Conservation (phyloP, 2,113 vertebrate genomes). For the Thinocorus orbignyianus region DNA sequence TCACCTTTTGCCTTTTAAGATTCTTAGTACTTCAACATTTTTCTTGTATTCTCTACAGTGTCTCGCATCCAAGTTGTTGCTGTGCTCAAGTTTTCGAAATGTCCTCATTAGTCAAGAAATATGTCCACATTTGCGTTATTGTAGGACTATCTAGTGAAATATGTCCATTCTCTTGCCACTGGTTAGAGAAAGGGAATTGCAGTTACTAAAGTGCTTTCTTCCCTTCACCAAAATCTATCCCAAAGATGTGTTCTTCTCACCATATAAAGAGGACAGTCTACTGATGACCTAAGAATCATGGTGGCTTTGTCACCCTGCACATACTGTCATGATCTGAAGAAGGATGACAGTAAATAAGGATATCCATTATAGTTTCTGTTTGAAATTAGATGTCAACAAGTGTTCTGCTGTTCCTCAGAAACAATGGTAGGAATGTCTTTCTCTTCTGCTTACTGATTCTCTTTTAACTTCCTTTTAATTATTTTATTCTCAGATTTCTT, state of each 20-base stretch:
- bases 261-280: neutral
- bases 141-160: neutral
- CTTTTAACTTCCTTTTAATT: neutral
- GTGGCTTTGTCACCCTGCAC: neutral
- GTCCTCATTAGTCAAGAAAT: neutral
- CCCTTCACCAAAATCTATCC: neutral
- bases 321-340: neutral
- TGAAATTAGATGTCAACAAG: slow-evolving; percentile 7
- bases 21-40: neutral
- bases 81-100: neutral
- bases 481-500: neutral
- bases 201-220: neutral
- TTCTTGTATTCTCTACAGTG: neutral
- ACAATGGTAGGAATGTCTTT: neutral
- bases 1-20: neutral
- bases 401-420: neutral
- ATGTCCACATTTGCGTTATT: neutral
- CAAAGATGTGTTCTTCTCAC: neutral
- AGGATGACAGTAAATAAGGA: neutral
- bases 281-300: neutral
- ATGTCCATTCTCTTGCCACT: neutral
- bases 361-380: neutral
- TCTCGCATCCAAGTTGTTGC: neutral
- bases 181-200: neutral
- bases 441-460: neutral